Base-by-base conservation (phyloP, 2,113 vertebrate species). In the Pantherophis guttatus region DNA sequence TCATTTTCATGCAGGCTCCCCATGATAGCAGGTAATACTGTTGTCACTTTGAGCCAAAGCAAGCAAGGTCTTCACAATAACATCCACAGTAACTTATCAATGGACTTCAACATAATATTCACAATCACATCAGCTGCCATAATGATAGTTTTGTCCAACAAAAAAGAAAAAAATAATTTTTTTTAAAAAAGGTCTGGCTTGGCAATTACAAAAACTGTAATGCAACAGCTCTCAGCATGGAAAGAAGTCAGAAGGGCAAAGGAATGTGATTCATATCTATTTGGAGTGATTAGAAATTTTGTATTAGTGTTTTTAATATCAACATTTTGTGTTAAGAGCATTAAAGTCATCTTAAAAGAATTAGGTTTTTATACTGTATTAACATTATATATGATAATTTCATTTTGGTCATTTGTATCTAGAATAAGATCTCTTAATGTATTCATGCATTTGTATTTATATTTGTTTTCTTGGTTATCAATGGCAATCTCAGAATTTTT, bases 221-320 rank as follows among this genome's bases (percentile, higher is more conserved):
- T 97, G 95, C 94, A 96, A 91, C 33, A 26, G 12, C 58, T 65
- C 94, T 97, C 86, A 93, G 94, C 95, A 93, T 62, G 94, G 8
- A 12, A 75, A 44, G 54, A 39, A 21, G 13, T 21, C 59, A 81
- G 62, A 26, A 39, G 48, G 21, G n/a, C 44, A 54, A 88, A 88
- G 9, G 13, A 0, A 54, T 92, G 17, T 70, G 17, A 92, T 39
- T 75, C 33, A 21, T 23, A 88, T 48, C n/a, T 96, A 93, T 92
- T 96, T 95, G 90, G 96, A 75, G 52, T 95, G 94, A 44, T 39
- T 19, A 23, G 26, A n/a, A 52, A 87, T 62, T 92, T 93, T 96
- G 90, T 0, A 1, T 97, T 96, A 97, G 96, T 97, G 96, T 91
- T 97, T 97, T 97, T 97, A 97, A 96, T 97, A 96, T 96, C 95